Percentiles rank a stretch among this genome's conserved stretches.
phyloP scores from a whole-genome alignment of 2,888 invertebrate genomes.

The Scaptodrosophila latifasciaeformis region DNA sequence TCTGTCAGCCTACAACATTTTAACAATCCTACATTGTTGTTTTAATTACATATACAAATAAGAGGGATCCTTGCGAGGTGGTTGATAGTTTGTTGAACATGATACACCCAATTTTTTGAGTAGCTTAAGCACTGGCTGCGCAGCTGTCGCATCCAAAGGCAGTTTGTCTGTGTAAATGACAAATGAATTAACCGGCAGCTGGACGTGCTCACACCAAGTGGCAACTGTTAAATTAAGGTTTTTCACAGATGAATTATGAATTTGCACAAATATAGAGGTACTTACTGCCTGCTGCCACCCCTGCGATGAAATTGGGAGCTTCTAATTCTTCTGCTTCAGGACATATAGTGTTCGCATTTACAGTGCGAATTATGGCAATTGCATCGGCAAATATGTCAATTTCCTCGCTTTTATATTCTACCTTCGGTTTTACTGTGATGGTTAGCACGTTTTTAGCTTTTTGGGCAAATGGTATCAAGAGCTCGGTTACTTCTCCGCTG shows the following conservation, averaged over 20 bases:
- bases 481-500: slow-evolving; percentile 66
- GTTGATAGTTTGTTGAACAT: slow-evolving; percentile 59
- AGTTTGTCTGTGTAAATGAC: slow-evolving; percentile 70
- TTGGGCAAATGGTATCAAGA: slow-evolving; percentile 60
- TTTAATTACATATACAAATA: slow-evolving; percentile 64
- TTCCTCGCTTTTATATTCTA: slow-evolving; percentile 71
- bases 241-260: too few relatives aligned
- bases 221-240: slow-evolving; percentile 60
- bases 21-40: neutral
- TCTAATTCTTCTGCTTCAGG: slow-evolving; percentile 56
- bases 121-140: slow-evolving; percentile 68
- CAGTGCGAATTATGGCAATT: slow-evolving; percentile 63
- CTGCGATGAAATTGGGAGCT: slow-evolving; percentile 72
- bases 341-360: slow-evolving; percentile 52
- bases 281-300: slow-evolving; percentile 72
- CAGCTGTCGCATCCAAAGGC: slow-evolving; percentile 64
- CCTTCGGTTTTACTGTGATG: slow-evolving; percentile 68
- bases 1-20: neutral
- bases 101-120: slow-evolving; percentile 53
- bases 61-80: slow-evolving; percentile 63
- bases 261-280: too few relatives aligned
- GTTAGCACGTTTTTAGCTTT: slow-evolving; percentile 64
- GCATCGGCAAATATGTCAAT: slow-evolving; percentile 57
- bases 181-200: slow-evolving; percentile 57
- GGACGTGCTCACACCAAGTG: slow-evolving; percentile 64